phyloP scores from a whole-genome alignment of 2,797 vertebrate genomes.

The Sebastolobus alascanus region DNA sequence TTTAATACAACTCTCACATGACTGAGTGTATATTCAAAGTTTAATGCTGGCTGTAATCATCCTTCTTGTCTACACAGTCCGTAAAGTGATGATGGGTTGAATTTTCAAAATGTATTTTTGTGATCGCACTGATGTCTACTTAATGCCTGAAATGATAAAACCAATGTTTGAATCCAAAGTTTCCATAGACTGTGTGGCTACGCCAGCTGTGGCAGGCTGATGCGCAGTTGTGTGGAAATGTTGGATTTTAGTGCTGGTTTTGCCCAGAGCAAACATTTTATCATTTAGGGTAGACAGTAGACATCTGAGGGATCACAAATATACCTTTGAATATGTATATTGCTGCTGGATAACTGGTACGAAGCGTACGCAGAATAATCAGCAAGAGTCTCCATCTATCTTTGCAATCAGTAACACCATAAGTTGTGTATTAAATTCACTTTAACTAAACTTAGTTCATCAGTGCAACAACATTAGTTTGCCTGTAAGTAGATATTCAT shows the following conservation, averaged over 20 bases:
- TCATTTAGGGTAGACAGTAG: background rate
- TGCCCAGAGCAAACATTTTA: background rate
- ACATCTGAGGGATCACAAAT: background rate
- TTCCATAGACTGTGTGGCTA: background rate
- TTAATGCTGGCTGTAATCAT: background rate
- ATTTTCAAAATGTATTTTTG: background rate
- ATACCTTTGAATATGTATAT: background rate
- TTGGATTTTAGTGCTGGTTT: constrained; percentile 1
- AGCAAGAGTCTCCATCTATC: background rate
- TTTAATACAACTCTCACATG: no score
- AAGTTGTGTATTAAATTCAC: background rate
- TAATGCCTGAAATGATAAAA: background rate
- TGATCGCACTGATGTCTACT: background rate
- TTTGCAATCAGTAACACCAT: background rate
- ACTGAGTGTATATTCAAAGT: background rate
- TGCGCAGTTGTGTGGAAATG: background rate
- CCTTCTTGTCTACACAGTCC: background rate
- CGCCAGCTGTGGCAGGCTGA: background rate
- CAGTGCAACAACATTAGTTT: background rate
- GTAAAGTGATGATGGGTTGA: background rate
- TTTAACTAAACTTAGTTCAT: background rate
- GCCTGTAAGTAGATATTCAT: background rate
- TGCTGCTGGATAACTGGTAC: background rate
- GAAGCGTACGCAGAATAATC: background rate
- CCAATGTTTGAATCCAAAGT: background rate